These are phyloP conservation scores for Invenusta paracnida DNA, from an alignment of 2,888 invertebrate genomes.

Conservation along the genomic window DNA sequence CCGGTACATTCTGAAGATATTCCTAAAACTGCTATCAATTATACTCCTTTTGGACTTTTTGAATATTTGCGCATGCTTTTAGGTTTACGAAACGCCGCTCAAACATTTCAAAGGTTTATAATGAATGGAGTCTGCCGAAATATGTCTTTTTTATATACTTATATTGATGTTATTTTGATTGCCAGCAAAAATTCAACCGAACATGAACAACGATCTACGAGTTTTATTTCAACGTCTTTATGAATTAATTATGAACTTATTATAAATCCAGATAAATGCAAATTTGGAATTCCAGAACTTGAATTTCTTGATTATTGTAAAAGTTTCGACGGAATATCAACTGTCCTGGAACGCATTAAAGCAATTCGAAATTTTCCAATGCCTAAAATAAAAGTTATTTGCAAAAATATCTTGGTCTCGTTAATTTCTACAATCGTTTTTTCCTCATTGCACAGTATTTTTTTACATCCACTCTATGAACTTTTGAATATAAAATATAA, in stretches of 20 bases:
- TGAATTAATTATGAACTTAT: slow-evolving; percentile 21
- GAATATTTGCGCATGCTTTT: slow-evolving; percentile 37
- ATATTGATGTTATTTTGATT: slow-evolving; percentile 32
- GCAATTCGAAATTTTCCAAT: slow-evolving; percentile 41
- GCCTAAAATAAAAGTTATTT: slow-evolving; percentile 38
- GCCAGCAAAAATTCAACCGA: slow-evolving; percentile 4
- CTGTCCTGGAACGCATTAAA: slow-evolving; percentile 23
- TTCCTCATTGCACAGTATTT: neutral
- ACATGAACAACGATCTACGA: slow-evolving; percentile 25
- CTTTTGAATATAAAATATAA: neutral
- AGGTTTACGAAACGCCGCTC: slow-evolving; percentile 35
- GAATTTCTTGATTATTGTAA: slow-evolving; percentile 33
- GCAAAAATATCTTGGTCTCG: slow-evolving; percentile 45
- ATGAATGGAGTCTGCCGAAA: slow-evolving; percentile 10
- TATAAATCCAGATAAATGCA: slow-evolving; percentile 45
- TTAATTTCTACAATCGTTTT: neutral
- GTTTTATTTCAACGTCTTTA: slow-evolving; percentile 1
- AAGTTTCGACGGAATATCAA: neutral
- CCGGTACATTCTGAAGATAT: slow-evolving; percentile 18
- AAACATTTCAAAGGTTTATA: slow-evolving; percentile 40
- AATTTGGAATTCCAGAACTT: slow-evolving; percentile 18
- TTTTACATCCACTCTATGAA: neutral
- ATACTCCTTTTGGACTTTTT: slow-evolving; percentile 39
- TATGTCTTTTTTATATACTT: neutral
- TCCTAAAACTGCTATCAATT: slow-evolving; percentile 37